phyloP scores from a whole-genome alignment of 2,888 invertebrate species.

The Agrotis clavis region DNA sequence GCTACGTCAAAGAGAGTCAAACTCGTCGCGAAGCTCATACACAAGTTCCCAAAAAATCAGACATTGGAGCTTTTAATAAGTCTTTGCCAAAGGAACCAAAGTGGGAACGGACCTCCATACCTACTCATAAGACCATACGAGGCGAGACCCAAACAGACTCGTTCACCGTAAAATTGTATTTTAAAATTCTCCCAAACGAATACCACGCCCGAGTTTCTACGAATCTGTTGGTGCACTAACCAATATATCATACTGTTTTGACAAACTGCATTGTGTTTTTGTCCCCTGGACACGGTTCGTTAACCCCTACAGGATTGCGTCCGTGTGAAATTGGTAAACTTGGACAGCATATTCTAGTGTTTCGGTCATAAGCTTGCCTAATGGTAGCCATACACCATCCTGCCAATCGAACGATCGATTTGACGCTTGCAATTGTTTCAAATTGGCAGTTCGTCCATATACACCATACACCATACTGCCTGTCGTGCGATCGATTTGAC shows the following conservation, averaged over 20 bases:
- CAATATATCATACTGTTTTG: conserved; percentile 84
- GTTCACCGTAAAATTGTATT: conserved; percentile 80
- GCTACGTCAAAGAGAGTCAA: too few species aligned
- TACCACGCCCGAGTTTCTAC: conserved; percentile 75
- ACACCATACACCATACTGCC: too few species aligned
- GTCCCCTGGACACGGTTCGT: conserved; percentile 73
- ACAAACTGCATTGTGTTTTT: conserved; percentile 83
- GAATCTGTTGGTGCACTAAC: conserved; percentile 77
- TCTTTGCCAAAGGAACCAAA: not conserved
- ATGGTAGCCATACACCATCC: too few species aligned
- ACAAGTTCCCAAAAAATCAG: not conserved
- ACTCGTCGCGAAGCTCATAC: not conserved
- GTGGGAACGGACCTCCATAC: not conserved
- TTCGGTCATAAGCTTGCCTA: conserved; percentile 39
- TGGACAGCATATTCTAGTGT: conserved; percentile 50
- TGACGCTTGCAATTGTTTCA: too few species aligned
- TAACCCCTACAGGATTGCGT: conserved; percentile 60
- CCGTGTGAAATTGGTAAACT: conserved; percentile 61
- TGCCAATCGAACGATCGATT: too few species aligned
- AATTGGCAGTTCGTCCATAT: too few species aligned
- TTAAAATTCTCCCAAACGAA: conserved; percentile 78
- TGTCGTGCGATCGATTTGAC: too few species aligned
- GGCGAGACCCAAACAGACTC: conserved; percentile 71
- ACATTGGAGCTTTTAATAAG: not conserved
- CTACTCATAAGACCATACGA: conserved; percentile 12